Base-by-base conservation (phyloP, 1,140 invertebrate genomes). In the Dendrolimus punctatus region DNA sequence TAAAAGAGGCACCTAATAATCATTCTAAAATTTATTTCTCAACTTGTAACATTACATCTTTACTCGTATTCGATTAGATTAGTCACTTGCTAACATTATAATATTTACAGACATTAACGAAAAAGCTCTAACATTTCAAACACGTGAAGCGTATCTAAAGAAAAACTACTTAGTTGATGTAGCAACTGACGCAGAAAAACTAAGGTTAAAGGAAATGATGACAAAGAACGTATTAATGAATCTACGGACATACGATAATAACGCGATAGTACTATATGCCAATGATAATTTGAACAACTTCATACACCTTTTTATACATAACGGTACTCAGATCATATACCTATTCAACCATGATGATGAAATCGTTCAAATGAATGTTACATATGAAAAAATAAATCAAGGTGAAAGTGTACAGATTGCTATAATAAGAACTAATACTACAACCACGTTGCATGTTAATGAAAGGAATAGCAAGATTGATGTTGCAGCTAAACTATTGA, bases 271-370 rank as follows among this genome's bases (percentile, higher is more conserved):
- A 23, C 86, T 98, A 1, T 98, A 98, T 69, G 95, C 95, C 5
- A 96, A 97, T 74, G 96, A 98, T 86, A 94, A 97, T 80, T 87
- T 96, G 42, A 97, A 97, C 66, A 98, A 98, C 80, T 98, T 98
- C 79, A 92, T 97, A 43, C 96, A 98, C 79, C 77, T 98, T 6
- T 96, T 95, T 78, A 92, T 98, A 39, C 91, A 92, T 53, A 91
- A 93, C 56, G 92, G 92, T 1, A 91, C 64, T 75, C 87, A 88
- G 89, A 90, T 97, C 5, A 91, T 95, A 0, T 96, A 96, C 69
- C 88, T 95, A 3, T 97, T 95, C 71, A 97, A 97, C 77, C 90
- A 93, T 53, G 91, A 90, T 50, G 91, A 94, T 70, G 91, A 93
- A 76, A 95, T 97, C 49, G 90, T 95, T 46, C 93, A 95, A 70